These are phyloP conservation scores for Rhagoletis zephyria DNA, from an alignment of 1,140 invertebrate species.

Conservation along the genomic window DNA sequence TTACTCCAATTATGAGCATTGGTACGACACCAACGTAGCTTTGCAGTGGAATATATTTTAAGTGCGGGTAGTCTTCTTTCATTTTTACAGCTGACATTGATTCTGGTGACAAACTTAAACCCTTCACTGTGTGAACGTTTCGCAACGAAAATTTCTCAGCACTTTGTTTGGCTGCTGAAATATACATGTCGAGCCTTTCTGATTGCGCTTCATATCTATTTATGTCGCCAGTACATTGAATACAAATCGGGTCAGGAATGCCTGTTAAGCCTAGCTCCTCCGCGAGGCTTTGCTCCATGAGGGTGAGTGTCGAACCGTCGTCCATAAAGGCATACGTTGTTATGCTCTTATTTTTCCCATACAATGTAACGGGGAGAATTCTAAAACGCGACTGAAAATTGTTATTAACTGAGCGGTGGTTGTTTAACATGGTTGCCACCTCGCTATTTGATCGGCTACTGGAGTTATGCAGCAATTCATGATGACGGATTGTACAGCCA, in stretches of 20 bases:
- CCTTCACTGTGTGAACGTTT: too few relatives aligned
- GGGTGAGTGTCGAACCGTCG: constrained; percentile 27
- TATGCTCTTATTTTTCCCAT: constrained; percentile 35
- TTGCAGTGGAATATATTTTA: too few relatives aligned
- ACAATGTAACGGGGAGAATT: background rate
- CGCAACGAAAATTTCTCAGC: too few relatives aligned
- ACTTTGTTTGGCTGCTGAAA: too few relatives aligned
- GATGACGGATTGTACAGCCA: background rate
- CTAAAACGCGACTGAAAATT: background rate
- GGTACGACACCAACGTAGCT: too few relatives aligned
- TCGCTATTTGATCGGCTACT: background rate
- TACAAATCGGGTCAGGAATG: too few relatives aligned
- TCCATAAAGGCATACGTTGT: constrained; percentile 46
- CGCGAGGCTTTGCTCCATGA: background rate
- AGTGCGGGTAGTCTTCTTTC: too few relatives aligned
- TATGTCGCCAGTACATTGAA: constrained; percentile 57
- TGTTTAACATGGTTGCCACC: background rate
- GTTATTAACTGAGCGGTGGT: background rate
- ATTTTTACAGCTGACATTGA: too few relatives aligned
- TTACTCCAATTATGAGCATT: too few relatives aligned
- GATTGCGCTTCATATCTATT: background rate
- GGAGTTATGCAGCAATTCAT: background rate
- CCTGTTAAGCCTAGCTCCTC: too few relatives aligned
- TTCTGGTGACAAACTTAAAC: too few relatives aligned
- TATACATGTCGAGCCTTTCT: too few relatives aligned